Evolutionary conservation across 2,888 invertebrate genomes (phyloP), one percentile per base, ranked within the genome.

Genomic region (Leucoptera coffeella): DNA sequence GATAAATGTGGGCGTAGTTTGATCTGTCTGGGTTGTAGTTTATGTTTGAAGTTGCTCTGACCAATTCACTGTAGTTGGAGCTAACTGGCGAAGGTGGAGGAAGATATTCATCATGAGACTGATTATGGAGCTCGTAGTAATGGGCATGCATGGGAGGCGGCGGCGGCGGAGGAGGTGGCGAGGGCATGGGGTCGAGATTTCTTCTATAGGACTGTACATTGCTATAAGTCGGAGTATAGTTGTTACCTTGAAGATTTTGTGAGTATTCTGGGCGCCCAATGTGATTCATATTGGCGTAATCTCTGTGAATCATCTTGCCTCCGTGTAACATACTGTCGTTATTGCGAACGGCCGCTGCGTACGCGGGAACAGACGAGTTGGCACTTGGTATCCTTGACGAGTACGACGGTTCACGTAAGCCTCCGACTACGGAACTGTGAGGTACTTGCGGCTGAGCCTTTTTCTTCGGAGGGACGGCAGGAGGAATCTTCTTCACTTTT

Each of bases 1-100:
- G 78, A 71, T 87, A 86, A 15, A 85, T 85, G 27, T 34, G 32
- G 33, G 79, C 78, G 36, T 81, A 82, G 41, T 80, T 76, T 35
- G 76, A 74, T 34, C 75, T 48, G 8, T 61, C 64, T 35, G 64
- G 62, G 27, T 62, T 64, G 31, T 47, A 64, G 38, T 50, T 58
- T 31, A 45, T 45, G 29, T 77, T 75, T 40, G 85, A 78, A 12
- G 86, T 87, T 9, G 91, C 90, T 35, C 87, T 73, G 28, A 85
- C 74, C 29, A 91, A 60, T 58, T 91, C 91, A 45, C 90, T 90
- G 43, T 91, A 92, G 38, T 89, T 90, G 3, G 90, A 91, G 42
- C 89, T 90, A 1, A 91, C 91, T 2, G 91, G 91, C 32, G 89
- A 89, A 6, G 90, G 89, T 4, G 91, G 90, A 12, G 87, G 86